Percentiles rank a stretch among this genome's conserved stretches.
phyloP scores from a whole-genome alignment of 2,797 vertebrate genomes.

The Eurystomus glaucurus region DNA sequence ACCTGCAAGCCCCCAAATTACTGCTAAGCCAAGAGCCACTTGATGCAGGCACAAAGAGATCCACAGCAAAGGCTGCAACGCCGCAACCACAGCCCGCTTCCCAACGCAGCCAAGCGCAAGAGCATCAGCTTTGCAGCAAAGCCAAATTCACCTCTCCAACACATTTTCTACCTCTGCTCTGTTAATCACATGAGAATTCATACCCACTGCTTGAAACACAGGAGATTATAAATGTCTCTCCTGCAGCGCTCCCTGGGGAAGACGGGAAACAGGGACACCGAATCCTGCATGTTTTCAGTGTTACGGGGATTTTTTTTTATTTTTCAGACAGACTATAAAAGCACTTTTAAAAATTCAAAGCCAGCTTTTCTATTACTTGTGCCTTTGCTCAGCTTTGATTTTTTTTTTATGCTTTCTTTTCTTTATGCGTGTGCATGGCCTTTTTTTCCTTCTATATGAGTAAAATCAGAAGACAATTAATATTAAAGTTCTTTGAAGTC shows the following conservation, averaged over 20 bases:
- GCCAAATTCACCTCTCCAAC: neutral
- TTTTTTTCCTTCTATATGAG: neutral
- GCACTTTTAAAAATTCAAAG: conserved; percentile 46
- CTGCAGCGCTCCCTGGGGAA: accelerated
- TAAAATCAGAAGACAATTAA: conserved; percentile 49
- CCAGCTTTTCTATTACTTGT: conserved; percentile 43
- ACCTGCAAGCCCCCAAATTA: neutral
- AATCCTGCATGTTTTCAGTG: neutral
- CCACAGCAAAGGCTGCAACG: neutral
- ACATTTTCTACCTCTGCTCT: neutral
- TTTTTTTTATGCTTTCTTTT: neutral
- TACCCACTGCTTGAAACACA: neutral
- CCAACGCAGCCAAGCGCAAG: accelerated
- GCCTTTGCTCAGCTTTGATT: conserved; percentile 48
- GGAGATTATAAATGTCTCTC: neutral
- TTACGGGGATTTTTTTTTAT: neutral
- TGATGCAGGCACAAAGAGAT: neutral
- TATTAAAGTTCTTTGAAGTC: conserved; percentile 55
- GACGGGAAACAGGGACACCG: neutral
- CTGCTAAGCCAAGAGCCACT: neutral
- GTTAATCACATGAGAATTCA: accelerated
- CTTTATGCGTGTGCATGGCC: neutral
- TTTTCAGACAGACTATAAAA: conserved; percentile 1
- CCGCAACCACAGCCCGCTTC: accelerated
- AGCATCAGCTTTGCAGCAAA: accelerated